phyloP scores from a whole-genome alignment of 2,113 vertebrate genomes.

The Onychorhynchus coronatus region DNA sequence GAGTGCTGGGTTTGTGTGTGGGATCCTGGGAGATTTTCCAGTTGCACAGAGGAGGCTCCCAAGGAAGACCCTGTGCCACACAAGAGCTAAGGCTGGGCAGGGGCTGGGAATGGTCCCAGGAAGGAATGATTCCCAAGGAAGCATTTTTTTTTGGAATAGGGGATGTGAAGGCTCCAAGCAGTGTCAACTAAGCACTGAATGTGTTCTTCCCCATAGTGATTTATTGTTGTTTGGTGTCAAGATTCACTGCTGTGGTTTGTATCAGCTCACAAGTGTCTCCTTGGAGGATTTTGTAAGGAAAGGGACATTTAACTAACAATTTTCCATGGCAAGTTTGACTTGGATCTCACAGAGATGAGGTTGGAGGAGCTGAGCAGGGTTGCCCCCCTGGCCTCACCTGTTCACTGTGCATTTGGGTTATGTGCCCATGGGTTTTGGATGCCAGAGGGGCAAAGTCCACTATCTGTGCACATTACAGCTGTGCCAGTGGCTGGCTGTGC shows the following conservation, averaged over 20 bases:
- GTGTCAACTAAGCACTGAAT: background rate
- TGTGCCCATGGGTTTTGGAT: background rate
- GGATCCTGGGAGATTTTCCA: background rate
- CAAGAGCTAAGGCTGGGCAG: accelerated
- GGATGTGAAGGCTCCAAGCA: background rate
- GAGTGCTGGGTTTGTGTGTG: background rate
- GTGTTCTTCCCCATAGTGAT: accelerated
- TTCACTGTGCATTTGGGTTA: background rate
- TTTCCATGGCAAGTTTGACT: too few relatives aligned
- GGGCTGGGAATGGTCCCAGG: background rate
- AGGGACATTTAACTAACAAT: background rate
- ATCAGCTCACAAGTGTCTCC: background rate
- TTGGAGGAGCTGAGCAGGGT: background rate
- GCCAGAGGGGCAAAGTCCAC: background rate
- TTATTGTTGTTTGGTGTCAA: background rate
- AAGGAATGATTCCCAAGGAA: too few relatives aligned
- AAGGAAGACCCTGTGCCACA: background rate
- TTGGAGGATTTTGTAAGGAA: background rate
- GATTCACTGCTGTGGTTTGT: background rate
- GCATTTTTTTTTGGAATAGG: background rate
- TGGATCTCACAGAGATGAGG: background rate
- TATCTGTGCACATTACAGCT: background rate
- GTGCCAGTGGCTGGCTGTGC: background rate
- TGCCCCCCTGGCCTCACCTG: background rate
- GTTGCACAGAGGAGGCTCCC: background rate